Base-by-base conservation (phyloP, 92 coral and sea anemone species). In the Bergia sp. region DNA sequence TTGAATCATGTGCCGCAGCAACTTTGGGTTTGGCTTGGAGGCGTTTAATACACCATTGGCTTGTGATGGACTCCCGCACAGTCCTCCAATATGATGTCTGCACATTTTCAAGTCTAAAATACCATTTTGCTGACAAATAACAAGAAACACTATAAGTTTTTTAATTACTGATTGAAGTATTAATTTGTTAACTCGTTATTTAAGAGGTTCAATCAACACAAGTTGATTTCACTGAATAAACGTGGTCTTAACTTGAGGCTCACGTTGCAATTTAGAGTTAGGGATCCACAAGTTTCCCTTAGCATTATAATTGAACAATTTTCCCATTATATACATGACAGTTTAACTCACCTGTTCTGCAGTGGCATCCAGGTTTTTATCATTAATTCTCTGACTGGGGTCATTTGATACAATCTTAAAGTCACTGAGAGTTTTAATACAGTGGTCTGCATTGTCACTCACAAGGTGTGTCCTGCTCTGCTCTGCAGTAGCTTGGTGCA, bases 391-490 rank as follows among this genome's bases (percentile, higher is more conserved):
- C 13, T 82, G 58, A 8, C 41, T n/a, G 2, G 7, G 2, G n/a
- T 82, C 45, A 47, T 36, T 82, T n/a, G 86, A 65, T 23, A 82
- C 37, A 82, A 65, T 41, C 40, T 82, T 82, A 82, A 82, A 66
- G n/a, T 82, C 86, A 61, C 49, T 8, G 15, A 67, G 86, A n/a
- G 61, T 43, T 47, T 12, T 82, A 67, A 69, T 15, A n/a, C 77
- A 66, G n/a, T 82, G 77, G 11, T 82, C 86, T 41, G 64, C 55
- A 71, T 18, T 42, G 61, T 29, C 45, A 67, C 76, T 82, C 9
- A 43, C 2, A 1, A 29, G 20, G 2, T 67, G 58, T 43, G 40
- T 82, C 37, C 37, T 82, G 37, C 16, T 20, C 16, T 82, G 76
- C 16, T 43, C 40, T 65, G 15, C 45, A 82, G 1, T 38, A 67